Evolutionary conservation across 1,140 invertebrate species (phyloP), one percentile per base, ranked within the genome.

Genomic region (Chironomus tepperi): DNA sequence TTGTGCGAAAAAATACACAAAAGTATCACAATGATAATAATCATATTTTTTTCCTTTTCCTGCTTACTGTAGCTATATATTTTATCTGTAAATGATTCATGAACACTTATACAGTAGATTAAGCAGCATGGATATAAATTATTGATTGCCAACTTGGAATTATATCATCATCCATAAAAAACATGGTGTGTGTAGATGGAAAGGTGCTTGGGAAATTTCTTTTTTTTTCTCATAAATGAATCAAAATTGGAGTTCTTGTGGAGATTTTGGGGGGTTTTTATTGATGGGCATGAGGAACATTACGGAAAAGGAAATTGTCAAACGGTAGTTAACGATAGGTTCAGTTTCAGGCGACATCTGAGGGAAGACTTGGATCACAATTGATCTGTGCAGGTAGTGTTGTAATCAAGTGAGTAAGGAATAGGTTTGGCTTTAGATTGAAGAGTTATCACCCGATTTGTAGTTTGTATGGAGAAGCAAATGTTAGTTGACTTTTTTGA

Each of bases 171-270:
- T 34, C 24, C 24, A 34, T 34, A 34, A 34, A 34, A 34, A 34
- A 34, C 1, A 34, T 57, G 12, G 47, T 57, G 47, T 57, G 7
- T 15, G 47, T n/a, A 57, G 47, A n/a, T 57, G 43, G 2, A 7
- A 57, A 57, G 47, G 47, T 34, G 24, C 24, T 34, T 34, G 24
- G 47, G n/a, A 57, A 57, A 57, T 57, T n/a, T 34, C 24, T 34
- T 34, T 34, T 34, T 34, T 34, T 57, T 57, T 57, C 10, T 57
- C 12, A 73, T 47, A 16, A 47, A 19, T 18, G 75, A 7, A 76
- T 84, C 24, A 79, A 76, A n/a, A 34, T 34, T 34, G 24, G 24
- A 34, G 24, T 5, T 34, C 24, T 34, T 34, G 24, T 2, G 24
- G 1, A 5, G 24, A 34, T 34, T 34, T 34, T 34, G 24, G 1